Evolutionary conservation across 2,797 vertebrate genomes (phyloP), one percentile per base, ranked within the genome.

Genomic region (Setipinna tenuifilis): DNA sequence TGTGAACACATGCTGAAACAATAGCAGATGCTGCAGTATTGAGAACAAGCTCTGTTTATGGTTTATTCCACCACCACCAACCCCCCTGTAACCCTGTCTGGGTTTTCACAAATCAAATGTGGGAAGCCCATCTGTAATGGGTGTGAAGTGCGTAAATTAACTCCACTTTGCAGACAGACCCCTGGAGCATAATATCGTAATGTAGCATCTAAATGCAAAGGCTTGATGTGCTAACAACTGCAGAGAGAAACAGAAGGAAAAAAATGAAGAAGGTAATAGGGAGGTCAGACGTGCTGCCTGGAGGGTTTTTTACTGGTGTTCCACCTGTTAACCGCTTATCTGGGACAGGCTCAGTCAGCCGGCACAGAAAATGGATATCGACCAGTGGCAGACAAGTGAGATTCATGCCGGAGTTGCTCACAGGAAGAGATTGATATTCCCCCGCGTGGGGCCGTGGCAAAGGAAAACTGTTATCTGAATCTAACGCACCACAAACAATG

Each of bases 341-440:
- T 44, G 71, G 41, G 16, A n/a, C 71, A 44, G 35, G 71, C 71
- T 19, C 35, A 78, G 16, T 78, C 6, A 31, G 19, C 71, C 17
- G 71, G 21, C 65, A 9, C 17, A 17, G 71, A 78, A 78, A 78
- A 78, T 78, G 35, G 71, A 41, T 78, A 78, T 78, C 71, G 35
- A 78, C 71, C 35, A 78, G 44, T 5, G 71, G 9, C 35, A 78
- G 71, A 78, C 71, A 44, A 78, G 71, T 17, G 71, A 44, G 31
- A 78, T 78, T 44, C 35, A 78, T 44, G 71, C 17, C 17, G 35
- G 17, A 7, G 35, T 59, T 21, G 31, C 17, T 78, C 16, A 44
- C 35, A 44, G 71, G 31, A 78, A 78, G 71, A 78, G 71, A 78
- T 78, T 35, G 71, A 41, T 78, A n/a, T 78, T 35, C 71, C 31